Evolutionary conservation across 1,140 invertebrate species (phyloP).

Genomic region (Parapsyche elsis): DNA sequence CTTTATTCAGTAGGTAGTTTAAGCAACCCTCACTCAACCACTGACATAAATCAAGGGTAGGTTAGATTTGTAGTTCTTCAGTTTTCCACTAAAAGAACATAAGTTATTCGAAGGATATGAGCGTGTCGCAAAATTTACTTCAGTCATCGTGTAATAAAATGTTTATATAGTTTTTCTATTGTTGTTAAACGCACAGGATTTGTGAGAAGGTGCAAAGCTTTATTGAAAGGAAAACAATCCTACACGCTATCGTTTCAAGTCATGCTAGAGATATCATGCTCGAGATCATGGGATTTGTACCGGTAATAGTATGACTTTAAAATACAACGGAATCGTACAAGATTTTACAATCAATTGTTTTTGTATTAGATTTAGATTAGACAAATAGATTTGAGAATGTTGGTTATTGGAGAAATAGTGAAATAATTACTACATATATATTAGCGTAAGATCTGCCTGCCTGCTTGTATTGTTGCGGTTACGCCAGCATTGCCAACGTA

Average conservation of each 20-base stretch:
- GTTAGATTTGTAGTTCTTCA: too few relatives aligned
- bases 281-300: slow-evolving; percentile 29
- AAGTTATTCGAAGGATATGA: neutral
- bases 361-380: too few relatives aligned
- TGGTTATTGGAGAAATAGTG: too few relatives aligned
- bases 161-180: neutral
- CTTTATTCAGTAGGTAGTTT: neutral
- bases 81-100: too few relatives aligned
- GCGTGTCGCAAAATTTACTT: neutral
- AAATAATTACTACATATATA: too few relatives aligned
- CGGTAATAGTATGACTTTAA: neutral
- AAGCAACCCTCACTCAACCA: neutral
- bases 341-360: neutral
- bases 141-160: neutral
- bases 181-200: neutral
- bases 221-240: slow-evolving; percentile 18
- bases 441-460: too few relatives aligned
- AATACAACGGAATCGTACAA: neutral
- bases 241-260: slow-evolving; percentile 31
- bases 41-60: too few relatives aligned
- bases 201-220: neutral
- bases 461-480: too few relatives aligned
- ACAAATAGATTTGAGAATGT: too few relatives aligned
- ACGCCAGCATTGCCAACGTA: too few relatives aligned
- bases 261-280: slow-evolving; percentile 41